Percentiles rank a stretch among this genome's conserved stretches.
phyloP scores from a whole-genome alignment of 2,888 invertebrate species.

The Heteromyza rotundicornis region DNA sequence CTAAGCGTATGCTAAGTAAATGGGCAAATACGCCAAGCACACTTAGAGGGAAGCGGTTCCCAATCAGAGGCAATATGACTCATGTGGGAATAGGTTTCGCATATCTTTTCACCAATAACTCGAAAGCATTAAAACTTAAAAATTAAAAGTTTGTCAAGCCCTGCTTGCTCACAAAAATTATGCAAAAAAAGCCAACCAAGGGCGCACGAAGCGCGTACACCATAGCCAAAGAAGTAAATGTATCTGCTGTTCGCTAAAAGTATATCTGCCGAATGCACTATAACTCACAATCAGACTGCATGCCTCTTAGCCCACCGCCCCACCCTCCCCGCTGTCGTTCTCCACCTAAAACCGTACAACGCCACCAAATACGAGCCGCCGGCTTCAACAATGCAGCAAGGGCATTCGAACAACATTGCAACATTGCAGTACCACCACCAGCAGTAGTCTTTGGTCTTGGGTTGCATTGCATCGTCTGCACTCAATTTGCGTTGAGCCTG shows the following conservation, averaged over 20 bases:
- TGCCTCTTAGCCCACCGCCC: not conserved
- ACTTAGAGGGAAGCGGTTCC: constrained; percentile 4
- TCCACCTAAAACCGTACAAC: too few species aligned
- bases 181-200: too few species aligned
- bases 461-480: not conserved
- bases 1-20: constrained; percentile 26
- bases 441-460: not conserved
- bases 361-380: not conserved
- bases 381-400: not conserved
- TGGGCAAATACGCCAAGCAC: constrained; percentile 21
- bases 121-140: too few species aligned
- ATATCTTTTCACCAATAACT: too few species aligned
- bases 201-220: too few species aligned
- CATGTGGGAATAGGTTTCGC: too few species aligned
- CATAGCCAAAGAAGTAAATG: not conserved
- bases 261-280: not conserved
- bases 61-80: constrained; percentile 2
- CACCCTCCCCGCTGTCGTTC: not conserved
- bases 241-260: not conserved
- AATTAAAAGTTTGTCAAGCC: too few species aligned
- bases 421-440: not conserved
- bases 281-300: not conserved
- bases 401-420: not conserved
- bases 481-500: not conserved
- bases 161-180: too few species aligned